phyloP scores from a whole-genome alignment of 2,797 vertebrate species.

The Bovichtus variegatus region DNA sequence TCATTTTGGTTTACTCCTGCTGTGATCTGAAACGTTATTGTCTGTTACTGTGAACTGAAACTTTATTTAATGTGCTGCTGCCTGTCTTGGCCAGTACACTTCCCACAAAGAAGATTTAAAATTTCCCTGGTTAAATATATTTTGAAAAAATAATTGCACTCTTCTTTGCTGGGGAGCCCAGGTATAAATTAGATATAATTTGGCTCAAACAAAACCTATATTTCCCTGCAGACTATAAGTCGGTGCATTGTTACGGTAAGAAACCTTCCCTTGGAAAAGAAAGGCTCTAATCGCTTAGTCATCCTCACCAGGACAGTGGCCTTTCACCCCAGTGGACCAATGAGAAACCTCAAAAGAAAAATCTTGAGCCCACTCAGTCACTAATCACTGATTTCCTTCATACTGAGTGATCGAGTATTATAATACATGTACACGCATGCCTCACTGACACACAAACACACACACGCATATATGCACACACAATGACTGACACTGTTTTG shows the following conservation, averaged over 20 bases:
- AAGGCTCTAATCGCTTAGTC: neutral
- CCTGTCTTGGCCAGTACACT: too few species aligned
- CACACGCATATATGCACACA: constrained; percentile 5
- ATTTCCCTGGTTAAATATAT: too few species aligned
- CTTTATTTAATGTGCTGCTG: too few species aligned
- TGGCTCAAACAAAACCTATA: constrained; percentile 14
- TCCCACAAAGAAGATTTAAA: too few species aligned
- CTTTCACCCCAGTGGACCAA: constrained; percentile 27
- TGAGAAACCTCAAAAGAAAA: constrained; percentile 18
- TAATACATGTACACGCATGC: neutral
- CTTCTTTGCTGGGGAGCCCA: neutral
- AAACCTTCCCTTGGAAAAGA: constrained; percentile 12
- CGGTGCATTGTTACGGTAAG: constrained; percentile 6
- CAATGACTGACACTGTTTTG: constrained; percentile 35
- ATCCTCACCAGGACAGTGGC: neutral
- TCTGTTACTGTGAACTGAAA: too few species aligned
- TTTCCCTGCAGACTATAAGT: constrained; percentile 32
- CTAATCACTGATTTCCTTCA: constrained; percentile 27
- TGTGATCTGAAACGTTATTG: too few species aligned
- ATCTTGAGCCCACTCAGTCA: constrained; percentile 14
- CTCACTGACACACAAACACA: neutral
- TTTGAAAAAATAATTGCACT: neutral
- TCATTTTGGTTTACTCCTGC: too few species aligned
- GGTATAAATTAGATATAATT: constrained; percentile 23
- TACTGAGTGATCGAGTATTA: neutral